Base-by-base conservation (phyloP, 2,113 vertebrate genomes). In the Promerops cafer region DNA sequence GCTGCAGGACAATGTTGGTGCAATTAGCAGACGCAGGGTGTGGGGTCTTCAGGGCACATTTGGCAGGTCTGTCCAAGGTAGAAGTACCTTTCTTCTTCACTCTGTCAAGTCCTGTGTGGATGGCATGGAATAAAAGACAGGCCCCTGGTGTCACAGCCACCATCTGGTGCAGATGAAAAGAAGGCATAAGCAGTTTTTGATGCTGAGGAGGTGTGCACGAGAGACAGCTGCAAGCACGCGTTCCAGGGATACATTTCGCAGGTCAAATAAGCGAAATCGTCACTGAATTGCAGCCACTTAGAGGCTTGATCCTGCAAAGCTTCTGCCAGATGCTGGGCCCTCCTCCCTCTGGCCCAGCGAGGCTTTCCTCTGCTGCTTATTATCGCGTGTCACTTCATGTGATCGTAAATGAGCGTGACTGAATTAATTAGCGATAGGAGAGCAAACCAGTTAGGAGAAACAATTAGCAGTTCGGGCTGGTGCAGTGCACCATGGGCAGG, bases 31-130 rank as follows among this genome's bases (percentile, higher is more conserved):
- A 53, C 24, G 4, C 91, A 28, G 91, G 83, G 93, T 97, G 97
- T 97, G 97, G 81, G 97, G 97, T 97, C 97, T 96, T 96, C 66
- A 53, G 91, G 76, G 68, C 1, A 19, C 14, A 4, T 68, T 94
- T 86, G 86, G 54, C 91, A 95, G 83, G 56, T 83, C 90, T 84
- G 7, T 40, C 83, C 50, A 63, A 94, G 56, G 86, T 83, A 92
- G 83, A 93, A 93, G 87, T 68, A 88, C 80, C 72, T 95, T 95
- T 94, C 91, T 85, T 91, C 89, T 87, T 91, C 75, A 63, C 65
- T 57, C 71, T 89, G 89, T 92, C 94, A 93, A 83, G 89, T 16
- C 45, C 63, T 82, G 75, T 33, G 35, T 33, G 87, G 80, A 94
- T 93, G 93, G 95, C 87, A 94, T 35, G 64, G 84, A 89, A 70